Base-by-base conservation (phyloP, 2,888 invertebrate genomes). In the Ennomos erosarius region DNA sequence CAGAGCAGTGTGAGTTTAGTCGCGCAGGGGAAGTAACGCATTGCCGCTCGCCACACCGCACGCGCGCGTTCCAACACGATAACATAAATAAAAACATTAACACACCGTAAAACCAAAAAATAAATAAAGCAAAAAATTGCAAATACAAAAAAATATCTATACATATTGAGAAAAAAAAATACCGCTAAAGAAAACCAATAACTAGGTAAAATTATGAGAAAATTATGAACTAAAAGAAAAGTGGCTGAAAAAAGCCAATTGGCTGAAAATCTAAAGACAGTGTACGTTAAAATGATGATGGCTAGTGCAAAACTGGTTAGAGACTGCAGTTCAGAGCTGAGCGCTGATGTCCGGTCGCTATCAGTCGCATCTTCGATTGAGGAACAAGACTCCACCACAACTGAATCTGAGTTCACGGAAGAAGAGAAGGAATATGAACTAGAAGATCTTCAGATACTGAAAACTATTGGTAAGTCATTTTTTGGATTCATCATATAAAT, bases 381-480 rank as follows among this genome's bases (percentile, higher is more conserved):
- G 71, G 93, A 93, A 68, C 93, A 92, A 70, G 93, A 93, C 26
- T 93, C 93, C 53, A 90, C 92, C 61, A 90, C 93, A 64, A 93
- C 93, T 10, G 93, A 93, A 64, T 93, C 93, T 0, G 93, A 93
- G 54, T 93, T 90, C 76, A 93, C 93, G 0, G 93, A 93, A 65
- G 93, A 93, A 68, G 93, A 93, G 70, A 93, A 95, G 69, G 94
- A 95, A 75, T 95, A 94, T 76, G 94, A 95, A 77, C 87, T 97
- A 71, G 97, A 97, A 68, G 97, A 97, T 82, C 95, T 97, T 76
- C 96, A 97, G 84, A 96, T 97, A 74, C 94, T 97, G 72, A 97
- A 97, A 92, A 97, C 97, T 60, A 97, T 97, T 64, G 97, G 97
- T 97, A 82, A 96, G 96, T 93, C n/a, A 42, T 50, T 52, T 50